A percentile compares a stretch with the other conserved stretches of the same genome.
Evolutionary conservation across 2,797 vertebrate genomes (phyloP).

Genomic region (Hypotaenidia okinawae): DNA sequence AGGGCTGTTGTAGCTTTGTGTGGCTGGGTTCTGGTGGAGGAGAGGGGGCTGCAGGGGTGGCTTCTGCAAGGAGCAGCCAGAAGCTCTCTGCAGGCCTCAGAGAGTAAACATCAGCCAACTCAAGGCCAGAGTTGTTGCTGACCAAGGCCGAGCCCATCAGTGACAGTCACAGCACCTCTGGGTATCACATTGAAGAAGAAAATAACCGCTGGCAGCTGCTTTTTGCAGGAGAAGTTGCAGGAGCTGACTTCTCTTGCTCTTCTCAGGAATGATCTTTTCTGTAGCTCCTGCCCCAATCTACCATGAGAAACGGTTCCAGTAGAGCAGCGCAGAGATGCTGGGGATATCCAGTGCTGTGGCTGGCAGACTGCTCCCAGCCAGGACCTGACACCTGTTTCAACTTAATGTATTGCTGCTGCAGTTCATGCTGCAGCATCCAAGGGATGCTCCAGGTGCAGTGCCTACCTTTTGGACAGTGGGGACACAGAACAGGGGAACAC

Average conservation of each 20-base stretch:
- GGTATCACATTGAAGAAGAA: no score
- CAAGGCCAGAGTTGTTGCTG: no score
- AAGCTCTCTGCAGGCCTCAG: no score
- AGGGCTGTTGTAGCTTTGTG: neutral
- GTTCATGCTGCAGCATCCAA: neutral
- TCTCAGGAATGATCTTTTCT: neutral
- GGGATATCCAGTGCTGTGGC: neutral
- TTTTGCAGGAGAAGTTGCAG: no score
- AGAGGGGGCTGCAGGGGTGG: no score
- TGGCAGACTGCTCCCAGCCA: neutral
- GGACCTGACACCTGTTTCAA: neutral
- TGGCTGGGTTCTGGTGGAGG: no score
- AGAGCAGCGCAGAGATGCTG: neutral
- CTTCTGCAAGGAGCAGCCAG: no score
- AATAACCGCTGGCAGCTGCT: neutral
- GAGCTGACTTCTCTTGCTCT: no score
- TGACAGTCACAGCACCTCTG: no score
- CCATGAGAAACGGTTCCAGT: neutral
- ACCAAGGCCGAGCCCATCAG: no score
- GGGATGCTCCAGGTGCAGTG: neutral
- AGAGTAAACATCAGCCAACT: no score
- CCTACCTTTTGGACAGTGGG: neutral
- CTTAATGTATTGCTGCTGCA: neutral
- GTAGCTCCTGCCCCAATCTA: neutral
- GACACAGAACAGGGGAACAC: neutral